A percentile compares a stretch with the other conserved stretches of the same genome.
These are phyloP conservation scores for Geotrupes spiniger DNA, from an alignment of 2,888 invertebrate genomes.

Conservation along the genomic window DNA sequence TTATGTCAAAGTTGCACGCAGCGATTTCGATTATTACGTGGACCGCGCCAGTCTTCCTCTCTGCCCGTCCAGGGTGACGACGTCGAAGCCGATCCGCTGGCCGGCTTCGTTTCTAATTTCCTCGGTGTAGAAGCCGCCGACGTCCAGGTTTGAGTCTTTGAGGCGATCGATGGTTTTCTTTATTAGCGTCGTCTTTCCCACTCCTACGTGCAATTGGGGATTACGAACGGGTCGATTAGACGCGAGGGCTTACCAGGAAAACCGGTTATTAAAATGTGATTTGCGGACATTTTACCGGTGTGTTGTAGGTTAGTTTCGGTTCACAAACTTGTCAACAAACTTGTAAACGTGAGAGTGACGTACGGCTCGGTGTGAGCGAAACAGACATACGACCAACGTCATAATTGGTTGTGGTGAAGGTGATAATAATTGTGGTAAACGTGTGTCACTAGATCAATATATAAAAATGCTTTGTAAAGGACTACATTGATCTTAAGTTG, in stretches of 20 bases:
- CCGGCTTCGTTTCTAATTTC: constrained; percentile 53
- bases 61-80: constrained; percentile 54
- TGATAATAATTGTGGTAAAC: too few species aligned
- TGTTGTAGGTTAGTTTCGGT: too few species aligned
- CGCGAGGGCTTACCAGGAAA: constrained; percentile 24
- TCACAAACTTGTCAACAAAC: too few species aligned
- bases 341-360: too few species aligned
- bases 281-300: constrained; percentile 2
- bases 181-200: constrained; percentile 67
- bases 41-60: constrained; percentile 56
- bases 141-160: constrained; percentile 36
- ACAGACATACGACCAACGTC: too few species aligned
- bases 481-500: too few species aligned
- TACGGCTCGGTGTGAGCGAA: too few species aligned
- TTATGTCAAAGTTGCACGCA: not conserved
- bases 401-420: too few species aligned
- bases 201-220: constrained; percentile 46
- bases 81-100: constrained; percentile 62
- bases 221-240: not conserved
- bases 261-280: constrained; percentile 28
- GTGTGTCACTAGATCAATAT: too few species aligned
- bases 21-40: constrained; percentile 36
- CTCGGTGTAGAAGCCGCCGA: constrained; percentile 64
- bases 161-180: constrained; percentile 51
- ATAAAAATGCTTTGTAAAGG: too few species aligned